These are phyloP conservation scores for Mus spicilegus DNA, from an alignment of 2,113 vertebrate species.

Conservation along the genomic window DNA sequence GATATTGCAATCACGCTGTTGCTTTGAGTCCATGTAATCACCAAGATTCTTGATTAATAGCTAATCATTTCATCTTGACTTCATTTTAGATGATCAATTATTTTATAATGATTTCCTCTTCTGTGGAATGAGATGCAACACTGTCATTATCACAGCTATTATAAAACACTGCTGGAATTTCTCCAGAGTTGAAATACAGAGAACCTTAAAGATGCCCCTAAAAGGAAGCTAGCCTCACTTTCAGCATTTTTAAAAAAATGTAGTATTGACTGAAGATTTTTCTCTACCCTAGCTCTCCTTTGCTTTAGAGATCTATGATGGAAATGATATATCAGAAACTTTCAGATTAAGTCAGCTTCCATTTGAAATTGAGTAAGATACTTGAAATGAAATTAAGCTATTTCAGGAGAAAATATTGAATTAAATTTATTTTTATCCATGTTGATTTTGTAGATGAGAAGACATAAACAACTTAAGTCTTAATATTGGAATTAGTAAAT, in stretches of 20 bases:
- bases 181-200: conserved; percentile 6
- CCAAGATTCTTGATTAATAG: conserved; percentile 68
- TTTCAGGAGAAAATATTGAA: background rate
- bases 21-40: conserved; percentile 60
- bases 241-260: background rate
- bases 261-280: background rate
- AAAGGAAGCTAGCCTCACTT: background rate
- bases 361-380: background rate
- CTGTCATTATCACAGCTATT: conserved; percentile 59
- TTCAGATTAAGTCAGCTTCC: background rate
- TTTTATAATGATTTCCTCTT: conserved; percentile 74
- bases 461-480: background rate
- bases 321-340: background rate
- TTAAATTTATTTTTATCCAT: conserved; percentile 14
- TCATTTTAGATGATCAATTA: conserved; percentile 74
- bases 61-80: conserved; percentile 75
- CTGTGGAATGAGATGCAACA: conserved; percentile 52
- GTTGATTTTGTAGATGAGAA: background rate
- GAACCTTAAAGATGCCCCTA: background rate
- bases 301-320: background rate
- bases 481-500: background rate
- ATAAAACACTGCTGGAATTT: conserved; percentile 55
- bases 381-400: background rate
- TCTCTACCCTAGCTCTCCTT: background rate
- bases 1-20: conserved; percentile 24